Conservation (phyloP, 2,113 vertebrate genomes). For the Forbesichthys papilliferus region DNA sequence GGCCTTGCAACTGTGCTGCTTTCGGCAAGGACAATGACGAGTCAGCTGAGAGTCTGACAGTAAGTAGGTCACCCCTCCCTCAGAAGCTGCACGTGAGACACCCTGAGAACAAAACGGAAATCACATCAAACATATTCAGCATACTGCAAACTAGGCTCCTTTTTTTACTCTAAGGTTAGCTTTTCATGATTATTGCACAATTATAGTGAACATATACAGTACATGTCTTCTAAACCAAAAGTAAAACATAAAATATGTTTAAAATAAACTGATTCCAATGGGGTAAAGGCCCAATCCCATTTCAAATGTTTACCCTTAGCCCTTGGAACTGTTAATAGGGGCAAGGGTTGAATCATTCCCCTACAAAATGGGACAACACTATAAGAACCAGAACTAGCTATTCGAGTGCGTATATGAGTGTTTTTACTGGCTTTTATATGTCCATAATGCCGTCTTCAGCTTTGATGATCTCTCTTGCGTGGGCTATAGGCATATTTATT, state of each 20-base stretch:
- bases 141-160: neutral
- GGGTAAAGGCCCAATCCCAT: neutral
- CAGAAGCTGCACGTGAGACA: constrained; percentile 14
- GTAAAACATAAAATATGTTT: neutral
- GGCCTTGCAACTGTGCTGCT: neutral
- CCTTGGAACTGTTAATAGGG: neutral
- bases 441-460: neutral
- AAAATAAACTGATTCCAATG: neutral
- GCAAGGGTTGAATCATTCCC: too few species aligned
- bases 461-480: too few species aligned
- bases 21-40: constrained; percentile 35
- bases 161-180: too few species aligned
- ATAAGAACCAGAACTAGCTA: too few species aligned
- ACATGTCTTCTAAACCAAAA: neutral
- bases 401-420: neutral
- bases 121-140: constrained; percentile 5
- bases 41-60: constrained; percentile 26
- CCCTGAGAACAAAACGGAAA: constrained; percentile 42
- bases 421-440: neutral
- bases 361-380: too few species aligned
- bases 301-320: neutral
- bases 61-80: constrained; percentile 26
- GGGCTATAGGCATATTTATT: neutral
- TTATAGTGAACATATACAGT: neutral
- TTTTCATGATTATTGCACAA: neutral